Base-by-base conservation (phyloP, 2,113 vertebrate genomes). In the Diphyllodes magnificus region DNA sequence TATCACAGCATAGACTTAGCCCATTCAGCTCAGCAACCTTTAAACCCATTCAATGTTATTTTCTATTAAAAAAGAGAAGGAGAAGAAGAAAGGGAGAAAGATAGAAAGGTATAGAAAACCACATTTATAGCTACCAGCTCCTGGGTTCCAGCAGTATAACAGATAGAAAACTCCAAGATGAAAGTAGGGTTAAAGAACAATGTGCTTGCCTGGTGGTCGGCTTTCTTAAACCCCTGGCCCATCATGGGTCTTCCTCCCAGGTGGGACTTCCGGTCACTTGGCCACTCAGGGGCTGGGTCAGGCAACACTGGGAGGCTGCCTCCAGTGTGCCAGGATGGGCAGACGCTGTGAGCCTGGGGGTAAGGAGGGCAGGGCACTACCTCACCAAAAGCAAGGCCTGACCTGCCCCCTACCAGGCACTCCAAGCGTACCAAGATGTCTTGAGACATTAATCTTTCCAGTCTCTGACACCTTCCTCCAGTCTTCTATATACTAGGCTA, bases 151-250 rank as follows among this genome's bases (percentile, higher is more conserved):
- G 33, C 16, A 31, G 31, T 25, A 12, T 12, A 80, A 54, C 15
- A 65, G 24, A 45, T 25, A 12, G 11, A 54, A 54, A 45, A 15
- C 21, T 23, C 9, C 40, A 80, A 37, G 39, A 33, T n/a, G 10
- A 63, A 51, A 8, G 35, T 17, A 40, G 18, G 4, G 17, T 61
- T 61, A 33, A 50, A 45, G 21, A 65, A 15, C 10, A 37, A 15
- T 3, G 3, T 2, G 2, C 8, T 13, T 31, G 10, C 27, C 18
- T 45, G 5, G 7, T 13, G 33, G 27, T 31, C 16, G 37, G 13
- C 27, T 10, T 79, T 53, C 25, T 24, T 54, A 65, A 65, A 37
- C 6, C 3, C 16, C 10, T 66, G 33, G 3, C 3, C 40, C 39
- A 30, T 54, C 39, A 35, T 30, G 20, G 7, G 20, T 1, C 21